A percentile compares a stretch with the other conserved stretches of the same genome.
phyloP scores from a whole-genome alignment of 92 coral and sea anemone species.

The Siderastrea radians region DNA sequence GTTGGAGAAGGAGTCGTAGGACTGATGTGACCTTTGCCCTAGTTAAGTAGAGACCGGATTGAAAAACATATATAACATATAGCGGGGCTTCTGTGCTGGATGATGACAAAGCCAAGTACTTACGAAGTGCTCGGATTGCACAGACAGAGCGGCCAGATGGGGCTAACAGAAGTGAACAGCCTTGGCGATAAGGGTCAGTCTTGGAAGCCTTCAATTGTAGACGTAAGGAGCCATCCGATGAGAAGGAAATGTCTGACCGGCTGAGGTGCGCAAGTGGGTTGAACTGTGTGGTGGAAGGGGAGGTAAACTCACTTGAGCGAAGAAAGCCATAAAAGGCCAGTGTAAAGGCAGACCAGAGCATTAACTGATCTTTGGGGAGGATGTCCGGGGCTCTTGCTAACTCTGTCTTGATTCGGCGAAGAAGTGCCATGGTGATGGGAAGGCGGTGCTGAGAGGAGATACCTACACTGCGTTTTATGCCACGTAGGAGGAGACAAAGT shows the following conservation, averaged over 20 bases:
- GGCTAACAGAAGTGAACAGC: no score
- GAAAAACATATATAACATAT: background rate
- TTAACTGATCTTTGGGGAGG: background rate
- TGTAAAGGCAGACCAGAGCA: conserved; percentile 44
- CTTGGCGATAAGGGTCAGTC: no score
- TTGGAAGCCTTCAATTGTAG: background rate
- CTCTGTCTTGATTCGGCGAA: background rate
- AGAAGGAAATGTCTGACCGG: background rate
- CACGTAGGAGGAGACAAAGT: background rate
- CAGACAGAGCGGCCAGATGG: background rate
- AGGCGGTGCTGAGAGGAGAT: background rate
- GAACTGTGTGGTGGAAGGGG: background rate
- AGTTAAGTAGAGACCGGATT: background rate
- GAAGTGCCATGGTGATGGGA: conserved; percentile 24
- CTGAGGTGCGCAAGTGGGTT: background rate
- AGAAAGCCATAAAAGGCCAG: background rate
- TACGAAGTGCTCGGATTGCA: background rate
- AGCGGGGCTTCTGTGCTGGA: no score
- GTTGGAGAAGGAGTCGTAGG: background rate
- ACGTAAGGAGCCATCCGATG: background rate
- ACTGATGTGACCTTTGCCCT: background rate
- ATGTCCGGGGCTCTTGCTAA: background rate
- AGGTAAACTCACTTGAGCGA: background rate
- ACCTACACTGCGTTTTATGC: conserved; percentile 17
- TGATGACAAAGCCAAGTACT: no score